These are phyloP conservation scores for Drosophila vallismaia DNA, from an alignment of 2,888 invertebrate genomes.

Conservation along the genomic window DNA sequence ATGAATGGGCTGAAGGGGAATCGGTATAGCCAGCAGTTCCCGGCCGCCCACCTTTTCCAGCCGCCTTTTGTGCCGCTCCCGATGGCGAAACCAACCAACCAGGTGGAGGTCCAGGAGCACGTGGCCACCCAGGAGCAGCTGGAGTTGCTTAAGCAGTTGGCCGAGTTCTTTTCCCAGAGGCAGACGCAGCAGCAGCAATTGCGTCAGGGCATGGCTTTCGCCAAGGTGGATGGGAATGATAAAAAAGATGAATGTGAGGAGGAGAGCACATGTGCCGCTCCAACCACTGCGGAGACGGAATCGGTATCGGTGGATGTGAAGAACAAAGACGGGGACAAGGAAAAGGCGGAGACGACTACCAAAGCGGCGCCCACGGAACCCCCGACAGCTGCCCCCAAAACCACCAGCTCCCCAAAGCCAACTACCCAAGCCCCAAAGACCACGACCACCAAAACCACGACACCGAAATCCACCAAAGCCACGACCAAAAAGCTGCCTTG, in stretches of 20 bases:
- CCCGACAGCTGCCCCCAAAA: background rate
- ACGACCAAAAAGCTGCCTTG: constrained; percentile 40
- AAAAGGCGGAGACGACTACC: constrained; percentile 1
- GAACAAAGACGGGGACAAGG: background rate
- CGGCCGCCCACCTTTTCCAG: constrained; percentile 16
- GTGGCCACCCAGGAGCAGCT: constrained; percentile 30
- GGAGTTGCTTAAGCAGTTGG: constrained; percentile 53
- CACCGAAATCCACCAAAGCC: constrained; percentile 3
- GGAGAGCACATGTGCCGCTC: background rate
- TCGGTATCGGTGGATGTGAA: constrained; percentile 19
- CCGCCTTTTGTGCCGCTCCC: constrained; percentile 18
- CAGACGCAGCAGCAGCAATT: constrained; percentile 15
- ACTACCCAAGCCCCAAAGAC: background rate
- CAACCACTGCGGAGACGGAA: constrained; percentile 10
- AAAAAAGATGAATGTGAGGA: constrained; percentile 1
- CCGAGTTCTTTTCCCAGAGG: constrained; percentile 29
- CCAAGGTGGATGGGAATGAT: background rate
- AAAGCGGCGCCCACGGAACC: background rate
- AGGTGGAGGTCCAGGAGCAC: background rate
- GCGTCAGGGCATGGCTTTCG: background rate
- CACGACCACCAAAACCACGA: background rate
- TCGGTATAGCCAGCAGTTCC: constrained; percentile 23
- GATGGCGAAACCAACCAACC: background rate
- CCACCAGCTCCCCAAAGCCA: constrained; percentile 5
- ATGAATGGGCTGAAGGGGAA: constrained; percentile 7